phyloP scores from a whole-genome alignment of 2,113 vertebrate species.

The Xiphophorus hellerii region DNA sequence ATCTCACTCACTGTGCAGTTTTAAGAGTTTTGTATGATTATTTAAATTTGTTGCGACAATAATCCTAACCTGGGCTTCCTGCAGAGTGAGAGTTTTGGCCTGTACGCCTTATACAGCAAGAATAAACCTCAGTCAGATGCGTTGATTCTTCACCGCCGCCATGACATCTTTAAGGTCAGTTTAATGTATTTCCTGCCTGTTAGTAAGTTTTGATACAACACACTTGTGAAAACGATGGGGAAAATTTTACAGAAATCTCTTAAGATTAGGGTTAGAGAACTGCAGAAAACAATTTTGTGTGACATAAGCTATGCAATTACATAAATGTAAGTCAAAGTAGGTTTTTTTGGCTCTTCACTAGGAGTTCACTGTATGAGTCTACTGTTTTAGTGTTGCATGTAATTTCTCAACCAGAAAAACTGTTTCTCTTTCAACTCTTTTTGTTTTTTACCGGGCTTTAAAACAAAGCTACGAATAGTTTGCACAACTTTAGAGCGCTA shows the following conservation, averaged over 20 bases:
- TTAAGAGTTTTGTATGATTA: not conserved
- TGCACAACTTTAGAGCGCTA: not conserved
- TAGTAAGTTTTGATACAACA: too few species aligned
- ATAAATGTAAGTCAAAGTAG: too few species aligned
- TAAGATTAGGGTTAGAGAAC: too few species aligned
- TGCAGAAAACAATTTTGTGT: too few species aligned
- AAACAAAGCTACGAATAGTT: not conserved
- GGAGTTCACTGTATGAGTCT: not conserved
- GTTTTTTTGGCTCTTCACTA: too few species aligned
- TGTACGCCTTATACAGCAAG: conserved; percentile 84
- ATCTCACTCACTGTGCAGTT: not conserved
- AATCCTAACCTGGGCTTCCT: not conserved
- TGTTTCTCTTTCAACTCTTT: not conserved
- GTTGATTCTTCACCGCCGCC: conserved; percentile 76
- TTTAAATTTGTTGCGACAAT: not conserved
- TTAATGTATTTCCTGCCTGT: not conserved
- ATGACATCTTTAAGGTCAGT: conserved; percentile 81
- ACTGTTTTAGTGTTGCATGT: not conserved
- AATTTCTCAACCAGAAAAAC: too few species aligned
- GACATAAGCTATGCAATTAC: too few species aligned
- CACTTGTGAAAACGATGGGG: too few species aligned
- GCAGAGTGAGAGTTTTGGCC: conserved; percentile 79
- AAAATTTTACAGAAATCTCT: too few species aligned
- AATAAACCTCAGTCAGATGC: conserved; percentile 84
- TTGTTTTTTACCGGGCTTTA: not conserved